phyloP scores from a whole-genome alignment of 1,140 invertebrate genomes.

The Centruroides sculpturatus region DNA sequence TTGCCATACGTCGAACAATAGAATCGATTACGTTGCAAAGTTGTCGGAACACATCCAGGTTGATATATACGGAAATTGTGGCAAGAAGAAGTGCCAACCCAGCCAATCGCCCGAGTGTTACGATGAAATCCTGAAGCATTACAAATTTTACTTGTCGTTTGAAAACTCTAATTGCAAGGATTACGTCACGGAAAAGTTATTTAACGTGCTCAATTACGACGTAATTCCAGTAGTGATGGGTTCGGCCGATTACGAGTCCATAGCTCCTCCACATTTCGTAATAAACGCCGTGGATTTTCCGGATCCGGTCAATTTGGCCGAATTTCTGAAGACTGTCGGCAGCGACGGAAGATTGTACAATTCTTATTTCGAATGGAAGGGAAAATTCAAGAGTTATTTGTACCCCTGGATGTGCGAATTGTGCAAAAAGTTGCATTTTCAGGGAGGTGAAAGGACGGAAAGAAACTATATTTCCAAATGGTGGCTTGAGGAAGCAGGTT shows the following conservation, averaged over 20 bases:
- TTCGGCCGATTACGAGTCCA: constrained; percentile 14
- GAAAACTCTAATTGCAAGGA: constrained; percentile 56
- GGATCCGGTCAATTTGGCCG: constrained; percentile 14
- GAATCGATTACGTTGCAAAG: constrained; percentile 38
- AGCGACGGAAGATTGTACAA: constrained; percentile 6
- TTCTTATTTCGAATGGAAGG: constrained; percentile 11
- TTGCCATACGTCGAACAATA: constrained; percentile 36
- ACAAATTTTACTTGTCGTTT: constrained; percentile 59
- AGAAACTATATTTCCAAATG: constrained; percentile 5
- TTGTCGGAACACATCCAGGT: constrained; percentile 40
- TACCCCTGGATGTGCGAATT: constrained; percentile 6
- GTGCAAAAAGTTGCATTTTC: constrained; percentile 5
- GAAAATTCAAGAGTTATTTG: not conserved
- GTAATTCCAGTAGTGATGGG: constrained; percentile 21
- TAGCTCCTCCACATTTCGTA: constrained; percentile 17
- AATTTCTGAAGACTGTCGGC: constrained; percentile 7
- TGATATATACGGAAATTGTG: constrained; percentile 52
- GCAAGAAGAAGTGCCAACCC: constrained; percentile 10
- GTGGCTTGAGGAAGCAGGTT: constrained; percentile 6
- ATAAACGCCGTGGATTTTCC: constrained; percentile 16
- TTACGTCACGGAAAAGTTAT: constrained; percentile 51
- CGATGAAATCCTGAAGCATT: constrained; percentile 32
- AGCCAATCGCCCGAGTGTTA: constrained; percentile 31
- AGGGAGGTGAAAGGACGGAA: not conserved
- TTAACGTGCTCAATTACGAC: constrained; percentile 18